Conservation (phyloP, 2,113 vertebrate species). For the Dolichallabes microphthalmus region DNA sequence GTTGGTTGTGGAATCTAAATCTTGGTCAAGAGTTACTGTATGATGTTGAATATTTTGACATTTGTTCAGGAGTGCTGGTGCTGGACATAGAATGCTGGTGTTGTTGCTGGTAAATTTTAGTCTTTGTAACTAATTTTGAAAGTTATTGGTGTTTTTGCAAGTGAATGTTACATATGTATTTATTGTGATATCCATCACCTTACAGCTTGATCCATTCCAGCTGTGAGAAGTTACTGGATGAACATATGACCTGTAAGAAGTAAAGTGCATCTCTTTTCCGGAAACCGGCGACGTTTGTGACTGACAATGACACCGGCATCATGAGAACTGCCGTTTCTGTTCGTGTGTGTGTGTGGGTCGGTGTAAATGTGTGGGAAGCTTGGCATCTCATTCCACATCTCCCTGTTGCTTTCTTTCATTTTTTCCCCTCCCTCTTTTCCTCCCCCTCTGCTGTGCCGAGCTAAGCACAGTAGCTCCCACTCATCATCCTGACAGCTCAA, state of each 20-base stretch:
- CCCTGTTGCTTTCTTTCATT: slow-evolving; percentile 37
- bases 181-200: slow-evolving; percentile 68
- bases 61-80: background rate
- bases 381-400: slow-evolving; percentile 29
- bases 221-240: slow-evolving; percentile 59
- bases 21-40: background rate
- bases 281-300: slow-evolving; percentile 68
- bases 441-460: slow-evolving; percentile 57
- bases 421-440: background rate
- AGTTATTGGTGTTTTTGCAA: background rate
- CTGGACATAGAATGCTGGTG: background rate
- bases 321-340: background rate
- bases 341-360: slow-evolving; percentile 40
- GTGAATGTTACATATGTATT: background rate
- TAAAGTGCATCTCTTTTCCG: slow-evolving; percentile 69
- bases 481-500: slow-evolving; percentile 88
- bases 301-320: slow-evolving; percentile 67
- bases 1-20: background rate
- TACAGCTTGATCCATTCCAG: slow-evolving; percentile 68
- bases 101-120: background rate
- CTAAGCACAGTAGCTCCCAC: slow-evolving; percentile 65
- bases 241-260: slow-evolving; percentile 73
- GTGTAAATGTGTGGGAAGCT: slow-evolving; percentile 20
- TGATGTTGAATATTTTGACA: background rate
- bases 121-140: background rate